phyloP scores from a whole-genome alignment of 2,113 vertebrate species.

The Phrynocephalus versicolor region DNA sequence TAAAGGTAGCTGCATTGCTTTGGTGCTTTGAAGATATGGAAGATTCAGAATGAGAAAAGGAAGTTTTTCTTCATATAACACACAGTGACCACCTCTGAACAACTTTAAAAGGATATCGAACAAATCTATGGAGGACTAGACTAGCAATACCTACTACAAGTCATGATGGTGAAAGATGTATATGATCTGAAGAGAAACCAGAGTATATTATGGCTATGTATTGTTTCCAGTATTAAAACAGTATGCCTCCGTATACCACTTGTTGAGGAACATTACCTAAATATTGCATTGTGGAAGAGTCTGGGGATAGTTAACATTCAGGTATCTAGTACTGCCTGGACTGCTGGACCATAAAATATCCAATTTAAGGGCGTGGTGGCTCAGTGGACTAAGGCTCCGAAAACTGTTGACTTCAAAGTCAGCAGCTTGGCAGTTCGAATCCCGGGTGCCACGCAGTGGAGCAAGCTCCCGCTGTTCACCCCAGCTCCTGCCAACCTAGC shows the following conservation, averaged over 20 bases:
- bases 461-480: too few species aligned
- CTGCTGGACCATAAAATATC: neutral
- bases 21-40: neutral
- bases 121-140: neutral
- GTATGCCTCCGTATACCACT: neutral
- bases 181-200: too few species aligned
- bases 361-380: neutral
- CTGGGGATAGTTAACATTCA: too few species aligned
- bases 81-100: neutral
- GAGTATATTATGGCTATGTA: too few species aligned
- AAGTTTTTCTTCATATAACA: neutral
- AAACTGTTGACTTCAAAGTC: too few species aligned
- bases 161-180: too few species aligned
- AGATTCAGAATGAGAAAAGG: neutral
- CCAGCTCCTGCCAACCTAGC: too few species aligned
- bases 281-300: neutral
- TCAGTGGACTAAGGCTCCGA: too few species aligned
- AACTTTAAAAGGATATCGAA: neutral
- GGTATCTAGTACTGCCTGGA: neutral
- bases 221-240: neutral
- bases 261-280: neutral
- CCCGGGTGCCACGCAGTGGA: too few species aligned
- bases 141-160: neutral
- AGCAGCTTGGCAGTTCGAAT: too few species aligned
- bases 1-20: neutral